Evolutionary conservation across 1,140 invertebrate species (phyloP).

Genomic region (Drosophila pseudoananassae): DNA sequence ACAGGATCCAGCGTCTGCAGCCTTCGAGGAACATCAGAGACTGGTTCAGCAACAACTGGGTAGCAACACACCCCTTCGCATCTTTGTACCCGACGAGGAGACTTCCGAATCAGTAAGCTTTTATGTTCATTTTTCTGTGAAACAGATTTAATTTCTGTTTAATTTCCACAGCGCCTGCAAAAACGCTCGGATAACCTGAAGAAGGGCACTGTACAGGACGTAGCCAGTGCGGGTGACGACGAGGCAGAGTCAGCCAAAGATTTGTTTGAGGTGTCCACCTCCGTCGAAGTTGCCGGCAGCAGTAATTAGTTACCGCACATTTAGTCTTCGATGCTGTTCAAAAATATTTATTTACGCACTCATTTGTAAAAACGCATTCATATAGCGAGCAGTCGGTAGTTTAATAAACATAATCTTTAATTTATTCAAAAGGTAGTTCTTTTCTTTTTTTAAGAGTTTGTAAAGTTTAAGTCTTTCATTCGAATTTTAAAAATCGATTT

Average conservation of each 20-base stretch:
- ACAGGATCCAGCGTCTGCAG: slow-evolving; percentile 56
- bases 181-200: slow-evolving; percentile 69
- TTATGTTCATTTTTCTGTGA: background rate
- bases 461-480: background rate
- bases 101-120: slow-evolving; percentile 88
- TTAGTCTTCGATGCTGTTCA: slow-evolving; percentile 43
- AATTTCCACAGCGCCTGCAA: slow-evolving; percentile 54
- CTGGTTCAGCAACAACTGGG: slow-evolving; percentile 77
- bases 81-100: slow-evolving; percentile 82
- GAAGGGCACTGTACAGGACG: slow-evolving; percentile 59
- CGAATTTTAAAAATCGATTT: background rate
- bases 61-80: slow-evolving; percentile 68
- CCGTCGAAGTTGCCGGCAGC: slow-evolving; percentile 72
- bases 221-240: slow-evolving; percentile 8
- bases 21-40: slow-evolving; percentile 79
- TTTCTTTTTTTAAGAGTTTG: background rate
- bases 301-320: slow-evolving; percentile 55
- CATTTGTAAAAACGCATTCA: slow-evolving; percentile 69
- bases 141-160: background rate
- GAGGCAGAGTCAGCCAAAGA: slow-evolving; percentile 55
- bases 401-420: slow-evolving; percentile 69
- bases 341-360: slow-evolving; percentile 60
- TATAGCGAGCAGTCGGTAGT: slow-evolving; percentile 72
- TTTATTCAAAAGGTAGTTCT: slow-evolving; percentile 36
- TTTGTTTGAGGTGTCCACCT: slow-evolving; percentile 74